These are phyloP conservation scores for Nothocercus nigrocapillus DNA, from an alignment of 2,113 vertebrate genomes.

Conservation along the genomic window DNA sequence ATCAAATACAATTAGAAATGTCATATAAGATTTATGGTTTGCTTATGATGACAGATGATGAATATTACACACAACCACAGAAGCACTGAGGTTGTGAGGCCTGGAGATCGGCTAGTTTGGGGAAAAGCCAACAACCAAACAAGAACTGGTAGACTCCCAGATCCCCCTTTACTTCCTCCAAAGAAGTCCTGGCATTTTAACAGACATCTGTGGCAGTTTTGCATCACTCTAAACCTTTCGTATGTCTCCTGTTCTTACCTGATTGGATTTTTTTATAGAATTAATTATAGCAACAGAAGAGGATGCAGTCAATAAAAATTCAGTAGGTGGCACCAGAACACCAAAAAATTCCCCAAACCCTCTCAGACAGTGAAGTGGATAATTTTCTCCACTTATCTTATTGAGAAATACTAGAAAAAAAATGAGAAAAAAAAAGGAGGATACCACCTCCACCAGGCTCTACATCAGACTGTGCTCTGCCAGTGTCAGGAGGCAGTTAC, in stretches of 20 bases:
- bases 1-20: not conserved
- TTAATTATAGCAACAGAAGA: not conserved
- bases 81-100: not conserved
- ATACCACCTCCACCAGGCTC: not conserved
- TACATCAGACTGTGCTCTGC: not conserved
- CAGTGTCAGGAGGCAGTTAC: constrained; percentile 4
- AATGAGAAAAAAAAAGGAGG: not conserved
- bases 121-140: too few species aligned
- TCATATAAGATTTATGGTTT: not conserved
- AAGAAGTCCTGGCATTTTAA: not conserved
- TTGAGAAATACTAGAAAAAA: not conserved
- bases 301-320: not conserved
- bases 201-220: not conserved
- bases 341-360: constrained; percentile 29
- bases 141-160: not conserved
- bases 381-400: not conserved
- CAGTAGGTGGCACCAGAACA: constrained; percentile 79
- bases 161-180: not conserved
- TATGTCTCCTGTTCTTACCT: not conserved
- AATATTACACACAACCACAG: not conserved
- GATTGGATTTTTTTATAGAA: not conserved
- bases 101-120: not conserved
- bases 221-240: not conserved
- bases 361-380: not conserved
- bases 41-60: not conserved